A percentile compares a stretch with the other conserved stretches of the same genome.
Evolutionary conservation across 2,113 vertebrate species (phyloP).

Genomic region (Myotis davidii): DNA sequence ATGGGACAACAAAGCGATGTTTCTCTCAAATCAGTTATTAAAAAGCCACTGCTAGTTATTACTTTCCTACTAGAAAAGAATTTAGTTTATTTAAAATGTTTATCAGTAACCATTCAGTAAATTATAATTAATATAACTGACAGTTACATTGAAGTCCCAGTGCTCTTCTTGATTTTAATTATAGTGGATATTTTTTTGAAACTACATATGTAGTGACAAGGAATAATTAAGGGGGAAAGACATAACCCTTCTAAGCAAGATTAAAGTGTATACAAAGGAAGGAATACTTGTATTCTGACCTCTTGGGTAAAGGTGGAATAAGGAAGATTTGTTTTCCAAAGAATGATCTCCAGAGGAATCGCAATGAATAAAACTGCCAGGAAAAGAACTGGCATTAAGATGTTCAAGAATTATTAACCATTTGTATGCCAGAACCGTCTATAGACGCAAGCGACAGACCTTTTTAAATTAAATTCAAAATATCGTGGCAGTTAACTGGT

Average conservation of each 20-base stretch:
- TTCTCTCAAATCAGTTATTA: neutral
- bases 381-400: conserved; percentile 17
- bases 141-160: neutral
- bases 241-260: conserved; percentile 24
- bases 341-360: conserved; percentile 39
- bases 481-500: neutral
- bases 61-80: neutral
- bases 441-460: too few species aligned
- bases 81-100: conserved; percentile 22
- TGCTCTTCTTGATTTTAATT: conserved; percentile 33
- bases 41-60: neutral
- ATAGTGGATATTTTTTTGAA: conserved; percentile 34
- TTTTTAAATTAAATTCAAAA: too few species aligned
- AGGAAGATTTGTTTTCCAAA: conserved; percentile 8
- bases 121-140: conserved; percentile 35
- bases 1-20: neutral
- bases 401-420: neutral
- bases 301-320: neutral
- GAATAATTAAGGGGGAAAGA: conserved; percentile 22
- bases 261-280: conserved; percentile 8
- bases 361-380: conserved; percentile 15
- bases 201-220: conserved; percentile 29
- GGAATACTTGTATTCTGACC: neutral
- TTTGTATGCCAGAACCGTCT: too few species aligned
- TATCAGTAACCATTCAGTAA: conserved; percentile 21